Percentiles rank a stretch among this genome's conserved stretches.
phyloP scores from a whole-genome alignment of 2,888 invertebrate genomes.

The Metacarcinus magister region DNA sequence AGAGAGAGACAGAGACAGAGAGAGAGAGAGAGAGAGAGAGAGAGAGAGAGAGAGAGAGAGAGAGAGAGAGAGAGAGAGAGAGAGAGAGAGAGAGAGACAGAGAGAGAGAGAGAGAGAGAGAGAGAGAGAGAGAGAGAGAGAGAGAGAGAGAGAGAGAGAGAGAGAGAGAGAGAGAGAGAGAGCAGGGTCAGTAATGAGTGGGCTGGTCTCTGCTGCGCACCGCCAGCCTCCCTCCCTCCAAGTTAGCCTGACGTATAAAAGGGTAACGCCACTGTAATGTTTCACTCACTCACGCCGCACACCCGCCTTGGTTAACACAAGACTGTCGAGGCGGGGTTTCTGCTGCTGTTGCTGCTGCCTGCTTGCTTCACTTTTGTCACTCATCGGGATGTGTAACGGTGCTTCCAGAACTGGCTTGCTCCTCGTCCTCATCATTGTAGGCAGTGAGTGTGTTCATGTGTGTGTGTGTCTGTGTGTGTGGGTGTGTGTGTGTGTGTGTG shows the following conservation, averaged over 20 bases:
- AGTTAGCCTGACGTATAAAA: not conserved
- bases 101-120: no score
- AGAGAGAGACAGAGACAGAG: no score
- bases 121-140: no score
- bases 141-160: constrained; percentile 57
- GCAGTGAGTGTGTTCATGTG: constrained; percentile 55
- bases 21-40: no score
- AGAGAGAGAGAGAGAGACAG: no score
- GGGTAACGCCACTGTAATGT: not conserved
- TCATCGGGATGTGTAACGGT: constrained; percentile 47
- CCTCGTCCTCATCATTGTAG: constrained; percentile 40
- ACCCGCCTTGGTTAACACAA: constrained; percentile 47
- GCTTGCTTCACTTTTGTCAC: not conserved
- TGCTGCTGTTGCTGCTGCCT: not conserved
- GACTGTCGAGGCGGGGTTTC: not conserved
- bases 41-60: no score
- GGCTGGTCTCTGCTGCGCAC: not conserved
- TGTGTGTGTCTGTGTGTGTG: constrained; percentile 38
- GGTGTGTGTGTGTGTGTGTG: no score
- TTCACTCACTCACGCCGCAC: not conserved
- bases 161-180: constrained; percentile 51
- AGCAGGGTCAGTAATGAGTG: not conserved
- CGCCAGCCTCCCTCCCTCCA: not conserved
- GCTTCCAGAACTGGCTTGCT: constrained; percentile 32
- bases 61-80: no score